Base-by-base conservation (phyloP, 2,888 invertebrate species). In the Bruchidius siliquastri region DNA sequence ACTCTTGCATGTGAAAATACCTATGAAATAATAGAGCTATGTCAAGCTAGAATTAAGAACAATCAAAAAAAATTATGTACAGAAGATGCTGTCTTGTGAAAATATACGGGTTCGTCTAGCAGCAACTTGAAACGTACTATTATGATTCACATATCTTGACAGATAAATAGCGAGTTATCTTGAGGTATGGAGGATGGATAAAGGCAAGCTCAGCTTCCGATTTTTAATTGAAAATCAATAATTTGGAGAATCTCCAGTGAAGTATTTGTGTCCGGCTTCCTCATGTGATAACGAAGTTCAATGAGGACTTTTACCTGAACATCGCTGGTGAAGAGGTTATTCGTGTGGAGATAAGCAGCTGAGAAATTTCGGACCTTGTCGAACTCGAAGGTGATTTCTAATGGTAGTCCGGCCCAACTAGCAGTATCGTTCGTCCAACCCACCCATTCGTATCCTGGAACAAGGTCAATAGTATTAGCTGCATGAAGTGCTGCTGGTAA, bases 311-410 rank as follows among this genome's bases (percentile, higher is more conserved):
- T 74, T 86, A 92, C 92, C 90, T 92, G 91, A 22, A 94, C 93
- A 82, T 93, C 93, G 85, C 92, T 93, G 77, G 89, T 90, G 84
- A 91, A 92, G 86, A 91, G 90, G 86, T 95, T 95, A 87, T 93
- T 94, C 74, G 92, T 91, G 85, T 93, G 92, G 75, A 95, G 87
- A 79, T 91, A 89, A 80, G 93, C 90, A 73, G 91, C 90, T 71
- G 92, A 91, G 86, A 95, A 95, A 86, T 94, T 94, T 75, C 94
- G 88, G 72, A 92, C 90, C 78, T 89, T 88, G 85, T 94, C 94
- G 86, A 95, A 95, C 85, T 93, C 93, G 85, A 95, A 95, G 70
- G 91, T 88, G 75, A 95, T 90, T 85, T 93, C 93, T 49, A 95
- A 89, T 20, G 92, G 92, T 79, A 89, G 89, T 71, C 90, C 90